These are phyloP conservation scores for Carcharodon carcharias DNA, from an alignment of 2,797 vertebrate genomes.

Conservation along the genomic window DNA sequence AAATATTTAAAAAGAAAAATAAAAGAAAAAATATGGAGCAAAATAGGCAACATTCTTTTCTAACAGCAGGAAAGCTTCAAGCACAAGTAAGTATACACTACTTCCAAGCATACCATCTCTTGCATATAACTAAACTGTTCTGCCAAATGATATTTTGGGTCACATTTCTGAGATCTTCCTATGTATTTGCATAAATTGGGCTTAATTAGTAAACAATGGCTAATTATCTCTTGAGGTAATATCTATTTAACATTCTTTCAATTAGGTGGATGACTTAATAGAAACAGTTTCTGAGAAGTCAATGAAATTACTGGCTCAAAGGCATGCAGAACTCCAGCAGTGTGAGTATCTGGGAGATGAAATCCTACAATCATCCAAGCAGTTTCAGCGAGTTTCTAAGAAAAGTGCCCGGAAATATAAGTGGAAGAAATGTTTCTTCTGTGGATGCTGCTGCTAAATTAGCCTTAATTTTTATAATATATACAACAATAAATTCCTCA, in stretches of 20 bases:
- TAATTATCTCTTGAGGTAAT: neutral
- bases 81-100: conserved; percentile 44
- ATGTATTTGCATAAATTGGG: too few species aligned
- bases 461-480: conserved; percentile 38
- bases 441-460: conserved; percentile 48
- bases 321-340: conserved; percentile 57
- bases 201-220: neutral
- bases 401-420: conserved; percentile 48
- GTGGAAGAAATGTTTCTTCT: conserved; percentile 47
- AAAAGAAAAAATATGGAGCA: conserved; percentile 41
- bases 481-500: neutral
- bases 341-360: conserved; percentile 46
- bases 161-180: neutral
- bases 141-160: neutral
- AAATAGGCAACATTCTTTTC: conserved; percentile 41
- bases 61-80: conserved; percentile 47
- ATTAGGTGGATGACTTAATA: conserved; percentile 62
- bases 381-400: conserved; percentile 52
- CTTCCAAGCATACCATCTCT: neutral
- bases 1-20: conserved; percentile 46
- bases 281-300: conserved; percentile 49
- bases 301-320: conserved; percentile 52
- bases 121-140: neutral
- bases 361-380: conserved; percentile 47
- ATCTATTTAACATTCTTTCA: conserved; percentile 35